A percentile compares a stretch with the other conserved stretches of the same genome.
Conservation (phyloP, 2,797 vertebrate genomes). For the Hydrocynus forskahlii region DNA sequence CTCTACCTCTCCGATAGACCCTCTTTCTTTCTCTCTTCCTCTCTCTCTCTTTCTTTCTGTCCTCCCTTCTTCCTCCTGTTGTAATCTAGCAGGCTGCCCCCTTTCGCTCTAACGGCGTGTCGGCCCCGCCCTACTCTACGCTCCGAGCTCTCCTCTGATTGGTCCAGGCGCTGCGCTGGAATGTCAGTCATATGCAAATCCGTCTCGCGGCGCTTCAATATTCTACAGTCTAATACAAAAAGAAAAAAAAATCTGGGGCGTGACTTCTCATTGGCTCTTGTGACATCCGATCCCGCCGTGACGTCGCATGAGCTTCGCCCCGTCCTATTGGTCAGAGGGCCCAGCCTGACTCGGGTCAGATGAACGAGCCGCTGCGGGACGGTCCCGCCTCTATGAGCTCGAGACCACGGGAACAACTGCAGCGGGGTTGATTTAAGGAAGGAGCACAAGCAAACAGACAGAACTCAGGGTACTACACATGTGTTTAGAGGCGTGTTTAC, state of each 20-base stretch:
- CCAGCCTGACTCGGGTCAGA: constrained; percentile 36
- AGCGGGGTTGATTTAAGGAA: no score
- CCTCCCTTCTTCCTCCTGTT: constrained; percentile 81
- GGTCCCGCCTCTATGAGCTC: no score
- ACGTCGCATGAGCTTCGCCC: constrained; percentile 3
- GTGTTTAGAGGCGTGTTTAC: no score
- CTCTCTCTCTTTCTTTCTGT: constrained; percentile 73
- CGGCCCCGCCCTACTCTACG: constrained; percentile 81
- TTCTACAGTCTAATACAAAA: background rate
- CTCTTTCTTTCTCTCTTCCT: constrained; percentile 61
- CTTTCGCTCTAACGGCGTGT: constrained; percentile 72
- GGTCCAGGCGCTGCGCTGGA: constrained; percentile 75
- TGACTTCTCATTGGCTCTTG: constrained; percentile 44
- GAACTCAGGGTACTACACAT: no score
- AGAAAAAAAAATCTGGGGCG: constrained; percentile 7
- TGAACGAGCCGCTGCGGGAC: no score
- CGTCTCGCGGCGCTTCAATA: constrained; percentile 26
- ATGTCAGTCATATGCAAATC: constrained; percentile 88
- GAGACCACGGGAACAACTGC: no score
- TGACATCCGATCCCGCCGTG: constrained; percentile 21
- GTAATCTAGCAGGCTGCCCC: constrained; percentile 76
- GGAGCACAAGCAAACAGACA: no score
- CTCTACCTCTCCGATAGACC: constrained; percentile 42
- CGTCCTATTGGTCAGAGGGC: constrained; percentile 21
- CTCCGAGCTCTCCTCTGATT: constrained; percentile 63